Base-by-base conservation (phyloP, 2,888 invertebrate species). In the Stratiomys singularior region DNA sequence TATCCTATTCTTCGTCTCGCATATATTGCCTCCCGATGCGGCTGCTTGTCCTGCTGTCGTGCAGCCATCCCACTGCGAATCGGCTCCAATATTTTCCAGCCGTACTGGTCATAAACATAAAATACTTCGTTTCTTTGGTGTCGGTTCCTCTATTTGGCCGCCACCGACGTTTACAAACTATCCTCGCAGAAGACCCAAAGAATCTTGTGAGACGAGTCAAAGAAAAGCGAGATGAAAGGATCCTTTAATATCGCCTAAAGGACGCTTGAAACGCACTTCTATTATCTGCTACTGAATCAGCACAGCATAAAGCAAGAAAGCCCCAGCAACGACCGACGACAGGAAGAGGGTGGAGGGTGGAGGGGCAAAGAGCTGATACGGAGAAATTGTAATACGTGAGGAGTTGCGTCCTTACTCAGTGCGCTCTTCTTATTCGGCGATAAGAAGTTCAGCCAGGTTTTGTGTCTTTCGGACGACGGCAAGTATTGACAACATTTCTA, bases 191-290 rank as follows among this genome's bases (percentile, higher is more conserved):
- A 60, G 15, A 60, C 18, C 23, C 5, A 21, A 60, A 60, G 60
- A 23, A 25, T 11, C 60, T 60, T 60, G 23, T 25, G 18, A 13
- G 60, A 15, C 5, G 9, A 37, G 37, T 7, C 23, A 25, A 7
- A 60, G 13, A 25, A 18, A 23, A n/a, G 25, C 23, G 13, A 25
- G 60, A 23, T 15, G 23, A 25, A 44, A 66, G 44, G 27, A 66
- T 44, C 66, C 44, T 21, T 21, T 66, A 44, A 66, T 66, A 66
- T 66, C 18, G 66, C 66, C 66, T 37, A 37, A 66, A 66, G 66
- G 66, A 66, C 23, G 21, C 66, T 66, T 37, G 37, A 66, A 66
- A 66, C 21, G 23, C n/a, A 37, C 66, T 66, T 23, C 21, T 66
- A 37, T 66, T 66, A 66, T 66, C 66, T 66, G 23, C 28, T 15